Conservation (phyloP, 37 sponge, comb jelly and placozoan genomes). For the Haliclona indistincta region DNA sequence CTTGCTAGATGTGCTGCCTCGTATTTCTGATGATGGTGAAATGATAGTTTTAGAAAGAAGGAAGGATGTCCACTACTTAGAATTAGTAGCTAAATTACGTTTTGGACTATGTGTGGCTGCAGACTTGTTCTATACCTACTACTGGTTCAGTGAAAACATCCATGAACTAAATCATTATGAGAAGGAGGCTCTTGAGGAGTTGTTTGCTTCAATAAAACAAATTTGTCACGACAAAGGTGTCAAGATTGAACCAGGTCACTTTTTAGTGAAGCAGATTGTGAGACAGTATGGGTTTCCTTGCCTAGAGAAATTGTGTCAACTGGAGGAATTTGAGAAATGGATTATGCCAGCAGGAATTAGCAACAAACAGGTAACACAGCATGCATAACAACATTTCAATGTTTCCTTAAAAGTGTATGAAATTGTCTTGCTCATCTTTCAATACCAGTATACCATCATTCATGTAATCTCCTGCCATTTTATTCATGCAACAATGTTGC, state of each 20-base stretch:
- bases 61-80: background rate
- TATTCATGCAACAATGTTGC: background rate
- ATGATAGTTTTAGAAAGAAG: background rate
- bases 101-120: constrained; percentile 7
- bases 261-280: constrained; percentile 4
- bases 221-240: constrained; percentile 1
- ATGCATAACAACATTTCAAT: too few relatives aligned
- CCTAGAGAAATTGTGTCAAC: background rate
- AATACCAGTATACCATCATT: too few relatives aligned
- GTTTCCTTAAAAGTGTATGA: too few relatives aligned
- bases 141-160: background rate
- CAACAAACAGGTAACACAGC: too few relatives aligned
- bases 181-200: background rate
- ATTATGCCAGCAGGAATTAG: too few relatives aligned
- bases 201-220: background rate
- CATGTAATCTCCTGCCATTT: too few relatives aligned
- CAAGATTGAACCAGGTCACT: background rate
- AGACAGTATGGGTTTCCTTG: constrained; percentile 13
- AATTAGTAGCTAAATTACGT: background rate
- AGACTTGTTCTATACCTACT: background rate
- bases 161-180: background rate
- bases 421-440: too few relatives aligned
- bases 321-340: background rate
- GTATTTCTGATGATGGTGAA: background rate
- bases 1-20: background rate